These are phyloP conservation scores for Poliocrania exsul DNA, from an alignment of 2,797 vertebrate species.

Conservation along the genomic window DNA sequence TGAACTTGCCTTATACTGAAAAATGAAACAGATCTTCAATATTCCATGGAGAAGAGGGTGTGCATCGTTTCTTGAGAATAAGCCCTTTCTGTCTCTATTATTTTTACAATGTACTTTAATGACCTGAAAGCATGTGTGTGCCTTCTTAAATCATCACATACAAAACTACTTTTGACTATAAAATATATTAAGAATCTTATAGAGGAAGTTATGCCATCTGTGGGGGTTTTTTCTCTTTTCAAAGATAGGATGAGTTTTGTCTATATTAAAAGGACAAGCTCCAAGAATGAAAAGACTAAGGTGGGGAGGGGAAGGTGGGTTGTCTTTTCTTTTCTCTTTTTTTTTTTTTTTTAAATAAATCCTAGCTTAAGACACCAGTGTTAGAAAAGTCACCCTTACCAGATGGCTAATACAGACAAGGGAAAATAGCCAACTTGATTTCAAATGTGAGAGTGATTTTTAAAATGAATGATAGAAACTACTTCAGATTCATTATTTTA, in stretches of 20 bases:
- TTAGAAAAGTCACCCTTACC: constrained; percentile 66
- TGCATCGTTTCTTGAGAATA: constrained; percentile 49
- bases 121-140: constrained; percentile 55
- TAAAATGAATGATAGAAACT: constrained; percentile 78
- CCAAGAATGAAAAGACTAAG: constrained; percentile 41
- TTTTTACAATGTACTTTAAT: constrained; percentile 63
- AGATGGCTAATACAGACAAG: constrained; percentile 72
- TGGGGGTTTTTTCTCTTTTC: constrained; percentile 39
- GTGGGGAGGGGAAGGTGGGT: constrained; percentile 6
- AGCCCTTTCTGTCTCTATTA: constrained; percentile 64
- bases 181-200: constrained; percentile 72
- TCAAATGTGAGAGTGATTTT: constrained; percentile 77
- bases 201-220: constrained; percentile 58
- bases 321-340: background rate
- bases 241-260: constrained; percentile 59
- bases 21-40: constrained; percentile 63
- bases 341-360: background rate
- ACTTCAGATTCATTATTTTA: constrained; percentile 78
- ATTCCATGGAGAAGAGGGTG: constrained; percentile 33
- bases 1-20: constrained; percentile 56
- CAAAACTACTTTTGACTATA: constrained; percentile 61
- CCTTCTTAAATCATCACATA: constrained; percentile 59
- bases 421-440: constrained; percentile 75
- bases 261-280: constrained; percentile 46
- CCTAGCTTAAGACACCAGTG: constrained; percentile 32